Base-by-base conservation (phyloP, 2,888 invertebrate genomes). In the Platycheirus albimanus region DNA sequence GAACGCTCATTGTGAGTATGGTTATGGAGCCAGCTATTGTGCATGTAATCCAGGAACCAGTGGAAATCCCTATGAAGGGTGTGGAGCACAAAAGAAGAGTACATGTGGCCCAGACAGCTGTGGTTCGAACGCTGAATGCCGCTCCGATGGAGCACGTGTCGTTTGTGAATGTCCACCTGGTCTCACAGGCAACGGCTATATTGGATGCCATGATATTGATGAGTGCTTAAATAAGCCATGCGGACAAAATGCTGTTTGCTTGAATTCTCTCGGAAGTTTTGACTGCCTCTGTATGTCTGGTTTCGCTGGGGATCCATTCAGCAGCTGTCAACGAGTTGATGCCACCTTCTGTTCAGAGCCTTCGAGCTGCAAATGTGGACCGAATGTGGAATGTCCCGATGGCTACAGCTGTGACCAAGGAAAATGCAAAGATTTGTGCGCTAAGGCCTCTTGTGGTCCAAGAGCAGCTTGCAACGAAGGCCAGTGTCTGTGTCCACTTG, bases 1-100 rank as follows among this genome's bases (percentile, higher is more conserved):
- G 84, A 96, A 97, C 88, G 95, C 97, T 1, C 97, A 98, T 87
- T 98, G 98, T 89, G 95, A 96, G 87, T 97, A 97, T 87, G 95
- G 95, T 64, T 84, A 91, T 8, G 91, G 93, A 75, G 93, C 93
- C 13, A 96, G 96, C 88, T 92, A 93, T 77, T 97, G 97, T 87
- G 95, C 95, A 85, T 98, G 98, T 88, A 94, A 97, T 89, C 93
- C 95, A 63, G 96, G 96, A 6, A 95, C 94, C 5, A 94, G 93
- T 63, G 98, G 98, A 84, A 98, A 98, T 91, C 97, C 98, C 0
- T 97, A 97, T 88, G 94, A 94, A 86, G 94, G 94, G 58, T 98
- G 98, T 89, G 93, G 94, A 10, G 92, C 93, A 17, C 93, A 95
- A 85, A 93, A 93, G 86, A 94, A 94, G 88, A 94, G 94, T 85